These are phyloP conservation scores for Chaetodon trifasciatus DNA, from an alignment of 2,797 vertebrate species.

Conservation along the genomic window DNA sequence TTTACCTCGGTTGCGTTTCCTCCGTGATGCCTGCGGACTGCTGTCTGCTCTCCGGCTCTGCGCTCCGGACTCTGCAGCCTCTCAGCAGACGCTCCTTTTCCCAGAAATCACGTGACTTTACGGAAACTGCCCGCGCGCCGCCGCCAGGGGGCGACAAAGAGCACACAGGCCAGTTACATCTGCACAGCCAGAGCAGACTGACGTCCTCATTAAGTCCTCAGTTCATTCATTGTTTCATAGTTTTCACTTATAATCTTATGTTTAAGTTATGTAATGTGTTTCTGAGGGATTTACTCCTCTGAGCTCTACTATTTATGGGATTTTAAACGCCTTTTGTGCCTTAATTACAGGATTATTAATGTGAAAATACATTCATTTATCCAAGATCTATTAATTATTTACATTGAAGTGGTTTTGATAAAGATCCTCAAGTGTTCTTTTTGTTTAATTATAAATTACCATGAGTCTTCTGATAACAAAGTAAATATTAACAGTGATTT, in stretches of 20 bases:
- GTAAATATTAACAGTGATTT: too few species aligned
- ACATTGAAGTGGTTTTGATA: background rate
- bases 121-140: accelerated
- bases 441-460: background rate
- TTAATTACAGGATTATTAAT: background rate
- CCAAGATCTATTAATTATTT: background rate
- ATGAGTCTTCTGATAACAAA: background rate
- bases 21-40: background rate
- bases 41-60: background rate
- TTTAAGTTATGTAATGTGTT: background rate
- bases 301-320: background rate
- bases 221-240: background rate
- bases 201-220: too few species aligned
- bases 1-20: conserved; percentile 72
- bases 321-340: too few species aligned
- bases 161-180: background rate
- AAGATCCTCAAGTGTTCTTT: too few species aligned
- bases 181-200: background rate
- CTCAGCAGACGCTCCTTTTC: conserved; percentile 71
- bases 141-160: conserved; percentile 55
- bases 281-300: background rate
- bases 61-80: background rate
- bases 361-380: background rate
- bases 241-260: background rate
- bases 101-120: conserved; percentile 87